Conservation (phyloP, 2,888 invertebrate genomes). For the Cerastis rubricosa region DNA sequence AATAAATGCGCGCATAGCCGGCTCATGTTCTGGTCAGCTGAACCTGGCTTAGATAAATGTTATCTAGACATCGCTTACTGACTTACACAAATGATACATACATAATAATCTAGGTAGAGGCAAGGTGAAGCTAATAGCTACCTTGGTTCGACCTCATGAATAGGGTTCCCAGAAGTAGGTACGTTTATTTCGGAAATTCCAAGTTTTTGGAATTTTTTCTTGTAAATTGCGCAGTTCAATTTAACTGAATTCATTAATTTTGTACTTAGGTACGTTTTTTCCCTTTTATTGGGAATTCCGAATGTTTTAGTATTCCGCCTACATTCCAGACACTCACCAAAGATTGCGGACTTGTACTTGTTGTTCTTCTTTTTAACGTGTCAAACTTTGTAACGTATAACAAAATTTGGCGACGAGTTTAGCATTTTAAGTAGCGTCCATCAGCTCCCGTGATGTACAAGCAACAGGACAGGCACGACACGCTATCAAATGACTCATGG, state of each 20-base stretch:
- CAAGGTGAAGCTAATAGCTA: neutral
- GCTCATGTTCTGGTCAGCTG: neutral
- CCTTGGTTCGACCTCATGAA: neutral
- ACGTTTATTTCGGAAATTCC: neutral
- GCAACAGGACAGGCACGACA: too few species aligned
- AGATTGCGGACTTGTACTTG: neutral
- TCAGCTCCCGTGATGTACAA: too few species aligned
- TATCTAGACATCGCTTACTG: too few species aligned
- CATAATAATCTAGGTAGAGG: neutral
- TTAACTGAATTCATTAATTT: neutral
- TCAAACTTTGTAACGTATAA: too few species aligned
- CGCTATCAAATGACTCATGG: too few species aligned
- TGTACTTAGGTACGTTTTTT: neutral
- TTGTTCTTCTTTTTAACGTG: too few species aligned
- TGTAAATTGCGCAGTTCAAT: neutral
- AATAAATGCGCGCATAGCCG: neutral
- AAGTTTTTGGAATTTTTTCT: neutral
- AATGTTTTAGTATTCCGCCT: neutral
- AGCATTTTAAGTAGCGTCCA: too few species aligned
- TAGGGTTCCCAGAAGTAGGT: neutral
- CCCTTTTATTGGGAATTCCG: neutral
- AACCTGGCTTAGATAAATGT: too few species aligned
- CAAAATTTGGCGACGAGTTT: too few species aligned
- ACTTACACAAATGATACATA: too few species aligned
- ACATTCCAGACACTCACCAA: neutral